Base-by-base conservation (phyloP, 2,113 vertebrate species). In the Cyprinodon tularosa region DNA sequence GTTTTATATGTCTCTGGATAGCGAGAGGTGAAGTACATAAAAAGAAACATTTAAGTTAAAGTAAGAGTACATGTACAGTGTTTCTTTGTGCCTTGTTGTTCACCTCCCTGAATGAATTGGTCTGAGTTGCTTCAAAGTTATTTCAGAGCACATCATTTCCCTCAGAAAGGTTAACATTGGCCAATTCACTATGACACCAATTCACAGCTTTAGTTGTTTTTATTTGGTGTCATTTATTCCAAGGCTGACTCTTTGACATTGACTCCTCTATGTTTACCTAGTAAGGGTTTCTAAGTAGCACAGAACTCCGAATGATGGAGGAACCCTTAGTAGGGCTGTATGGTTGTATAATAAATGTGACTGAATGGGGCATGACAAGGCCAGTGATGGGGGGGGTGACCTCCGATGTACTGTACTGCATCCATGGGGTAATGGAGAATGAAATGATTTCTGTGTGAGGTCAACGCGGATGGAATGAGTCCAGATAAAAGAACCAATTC, bases 391-490 rank as follows among this genome's bases (percentile, higher is more conserved):
- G 64, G 57, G 64, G 73, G 61, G 71, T 14, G 66, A 82, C 77
- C 80, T 72, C 65, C 36, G 9, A 63, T 13, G 63, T 47, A 45
- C 72, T 5, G 65, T 1, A 45, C 72, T 12, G 66, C 42, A 78
- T 82, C 71, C 63, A 70, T 76, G 84, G 80, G 80, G 86, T 90
- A 91, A 92, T 91, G 91, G 82, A 85, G 80, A 90, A 90, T 86
- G 85, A 91, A 92, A 92, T 87, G 79, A 84, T 82, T 78, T 86
- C 81, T 84, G 68, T 83, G 65, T 14, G 74, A 88, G 90, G 86
- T 88, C 86, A 85, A 78, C 78, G 70, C 74, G 57, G 80, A 86
- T 29, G 47, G 70, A 88, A 86, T 68, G 78, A 82, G 78, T 29
- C 71, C 36, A 85, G 80, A 89, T 82, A 78, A 83, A 89, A 90